A percentile compares a stretch with the other conserved stretches of the same genome.
phyloP scores from a whole-genome alignment of 2,113 vertebrate genomes.

The Nothobranchius furzeri region DNA sequence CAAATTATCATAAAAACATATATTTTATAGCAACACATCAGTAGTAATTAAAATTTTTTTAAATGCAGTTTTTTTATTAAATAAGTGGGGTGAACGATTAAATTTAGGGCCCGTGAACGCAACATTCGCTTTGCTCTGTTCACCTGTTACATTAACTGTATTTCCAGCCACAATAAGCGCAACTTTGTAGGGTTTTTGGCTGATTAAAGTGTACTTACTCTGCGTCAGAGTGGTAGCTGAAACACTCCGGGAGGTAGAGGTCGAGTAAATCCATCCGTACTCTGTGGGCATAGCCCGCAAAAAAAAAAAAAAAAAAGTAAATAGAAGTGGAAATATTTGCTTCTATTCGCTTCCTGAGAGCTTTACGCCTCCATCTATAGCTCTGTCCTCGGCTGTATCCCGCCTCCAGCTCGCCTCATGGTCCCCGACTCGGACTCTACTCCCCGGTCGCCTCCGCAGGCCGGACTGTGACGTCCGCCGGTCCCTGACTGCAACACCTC shows the following conservation, averaged over 20 bases:
- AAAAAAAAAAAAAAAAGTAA: slow-evolving; percentile 17
- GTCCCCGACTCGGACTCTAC: slow-evolving; percentile 45
- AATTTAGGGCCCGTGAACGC: background rate
- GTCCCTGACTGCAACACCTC: slow-evolving; percentile 37
- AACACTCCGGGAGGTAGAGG: slow-evolving; percentile 77
- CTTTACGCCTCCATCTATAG: slow-evolving; percentile 46
- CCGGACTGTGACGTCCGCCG: slow-evolving; percentile 54
- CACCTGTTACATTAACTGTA: background rate
- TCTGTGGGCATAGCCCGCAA: slow-evolving; percentile 62
- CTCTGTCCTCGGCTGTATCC: slow-evolving; percentile 20
- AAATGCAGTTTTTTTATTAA: too few relatives aligned
- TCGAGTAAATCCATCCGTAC: slow-evolving; percentile 76
- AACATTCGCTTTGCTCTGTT: background rate
- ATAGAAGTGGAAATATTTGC: slow-evolving; percentile 10
- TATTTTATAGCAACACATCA: background rate
- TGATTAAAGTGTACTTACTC: slow-evolving; percentile 65
- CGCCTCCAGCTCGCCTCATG: slow-evolving; percentile 35
- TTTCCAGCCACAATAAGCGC: background rate
- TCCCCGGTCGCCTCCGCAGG: slow-evolving; percentile 50
- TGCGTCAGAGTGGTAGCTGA: slow-evolving; percentile 73
- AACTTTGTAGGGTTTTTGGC: background rate
- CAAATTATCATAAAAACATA: background rate
- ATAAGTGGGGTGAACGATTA: background rate
- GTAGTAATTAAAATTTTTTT: background rate
- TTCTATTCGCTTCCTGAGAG: slow-evolving; percentile 22